Evolutionary conservation across 2,113 vertebrate genomes (phyloP).

Genomic region (Marmota monax): DNA sequence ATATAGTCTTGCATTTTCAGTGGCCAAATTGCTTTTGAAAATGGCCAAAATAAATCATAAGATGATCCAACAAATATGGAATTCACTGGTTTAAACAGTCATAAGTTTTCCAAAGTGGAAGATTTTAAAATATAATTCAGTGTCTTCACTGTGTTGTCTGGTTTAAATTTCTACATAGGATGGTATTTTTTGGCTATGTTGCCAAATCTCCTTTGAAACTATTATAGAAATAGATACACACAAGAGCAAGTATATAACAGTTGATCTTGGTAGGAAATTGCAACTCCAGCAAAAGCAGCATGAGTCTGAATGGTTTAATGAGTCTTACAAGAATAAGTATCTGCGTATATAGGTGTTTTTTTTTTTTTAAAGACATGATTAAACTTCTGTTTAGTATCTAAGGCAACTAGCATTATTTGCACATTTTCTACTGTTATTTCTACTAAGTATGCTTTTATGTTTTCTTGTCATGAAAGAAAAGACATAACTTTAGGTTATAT

Average conservation of each 20-base stretch:
- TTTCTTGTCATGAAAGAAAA: constrained; percentile 7
- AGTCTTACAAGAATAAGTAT: neutral
- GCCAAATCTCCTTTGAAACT: neutral
- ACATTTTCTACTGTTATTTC: neutral
- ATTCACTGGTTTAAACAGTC: neutral
- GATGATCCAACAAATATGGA: neutral
- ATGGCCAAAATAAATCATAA: neutral
- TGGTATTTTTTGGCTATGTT: neutral
- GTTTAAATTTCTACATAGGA: neutral
- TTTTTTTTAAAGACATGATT: neutral
- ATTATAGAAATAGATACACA: neutral
- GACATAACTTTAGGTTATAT: neutral
- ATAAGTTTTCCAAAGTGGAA: neutral
- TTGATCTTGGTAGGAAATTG: neutral
- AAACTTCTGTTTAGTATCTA: neutral
- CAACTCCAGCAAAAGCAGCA: constrained; percentile 6
- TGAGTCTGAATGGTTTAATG: neutral
- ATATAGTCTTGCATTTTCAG: neutral
- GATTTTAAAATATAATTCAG: neutral
- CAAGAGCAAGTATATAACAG: neutral
- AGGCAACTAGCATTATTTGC: neutral
- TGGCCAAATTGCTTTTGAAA: neutral
- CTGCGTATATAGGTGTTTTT: neutral
- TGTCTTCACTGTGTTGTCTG: neutral
- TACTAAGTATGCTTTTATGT: neutral